Percentiles rank a stretch among this genome's conserved stretches.
Conservation (phyloP, 2,888 invertebrate species). For the Phaedon cochleariae region DNA sequence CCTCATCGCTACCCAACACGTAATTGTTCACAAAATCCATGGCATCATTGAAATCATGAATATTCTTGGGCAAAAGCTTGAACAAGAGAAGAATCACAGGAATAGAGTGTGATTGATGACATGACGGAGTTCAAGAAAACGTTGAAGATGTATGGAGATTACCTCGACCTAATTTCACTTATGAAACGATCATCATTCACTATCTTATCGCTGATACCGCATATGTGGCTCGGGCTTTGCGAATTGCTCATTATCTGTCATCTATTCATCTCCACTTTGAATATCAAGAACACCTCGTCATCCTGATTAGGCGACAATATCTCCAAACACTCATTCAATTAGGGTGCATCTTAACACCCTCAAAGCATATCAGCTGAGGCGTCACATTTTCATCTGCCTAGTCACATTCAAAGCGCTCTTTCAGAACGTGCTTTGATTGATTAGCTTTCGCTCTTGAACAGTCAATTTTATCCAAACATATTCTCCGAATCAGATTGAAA, state of each 20-base stretch:
- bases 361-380: background rate
- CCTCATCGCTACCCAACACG: too few relatives aligned
- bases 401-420: conserved; percentile 20
- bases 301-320: background rate
- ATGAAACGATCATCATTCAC: background rate
- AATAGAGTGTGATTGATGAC: too few relatives aligned
- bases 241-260: background rate
- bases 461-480: conserved; percentile 25
- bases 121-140: too few relatives aligned
- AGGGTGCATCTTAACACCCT: background rate
- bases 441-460: conserved; percentile 20
- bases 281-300: background rate
- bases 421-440: conserved; percentile 23
- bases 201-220: background rate
- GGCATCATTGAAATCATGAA: too few relatives aligned
- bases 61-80: too few relatives aligned
- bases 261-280: background rate
- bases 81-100: too few relatives aligned
- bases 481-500: conserved; percentile 23
- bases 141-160: too few relatives aligned
- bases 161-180: too few relatives aligned
- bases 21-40: too few relatives aligned
- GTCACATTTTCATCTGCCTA: conserved; percentile 21
- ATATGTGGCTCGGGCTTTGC: background rate
- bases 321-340: background rate